Conservation (phyloP, 2,113 vertebrate species). For the Pimephales promelas region DNA sequence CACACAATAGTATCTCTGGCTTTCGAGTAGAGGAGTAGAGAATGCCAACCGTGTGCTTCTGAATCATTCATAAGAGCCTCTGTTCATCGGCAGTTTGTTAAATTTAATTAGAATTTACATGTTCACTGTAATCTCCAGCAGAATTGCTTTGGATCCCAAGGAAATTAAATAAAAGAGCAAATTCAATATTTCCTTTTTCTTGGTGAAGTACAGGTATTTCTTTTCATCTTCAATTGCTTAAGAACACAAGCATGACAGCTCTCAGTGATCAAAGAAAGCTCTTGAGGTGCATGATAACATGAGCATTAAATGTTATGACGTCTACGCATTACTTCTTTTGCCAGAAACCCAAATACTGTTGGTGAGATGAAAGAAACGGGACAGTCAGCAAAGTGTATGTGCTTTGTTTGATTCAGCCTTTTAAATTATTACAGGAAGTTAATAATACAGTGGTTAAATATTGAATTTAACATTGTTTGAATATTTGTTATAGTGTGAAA, state of each 20-base stretch:
- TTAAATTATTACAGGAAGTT: background rate
- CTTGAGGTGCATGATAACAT: conserved; percentile 13
- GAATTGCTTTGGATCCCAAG: conserved; percentile 55
- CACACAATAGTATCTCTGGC: conserved; percentile 54
- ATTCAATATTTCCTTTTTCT: conserved; percentile 48
- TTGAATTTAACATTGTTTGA: background rate
- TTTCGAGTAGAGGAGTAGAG: background rate
- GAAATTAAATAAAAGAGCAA: conserved; percentile 64
- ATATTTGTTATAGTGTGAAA: background rate
- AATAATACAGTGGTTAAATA: background rate
- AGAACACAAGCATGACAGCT: conserved; percentile 11
- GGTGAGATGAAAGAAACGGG: conserved; percentile 18
- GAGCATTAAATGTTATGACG: background rate
- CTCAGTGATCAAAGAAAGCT: conserved; percentile 22
- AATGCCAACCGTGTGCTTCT: conserved; percentile 58
- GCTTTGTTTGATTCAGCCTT: background rate
- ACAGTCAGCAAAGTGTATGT: conserved; percentile 4
- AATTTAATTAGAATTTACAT: conserved; percentile 68
- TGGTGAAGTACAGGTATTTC: conserved; percentile 50
- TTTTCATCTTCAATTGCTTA: conserved; percentile 32
- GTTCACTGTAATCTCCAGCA: conserved; percentile 43
- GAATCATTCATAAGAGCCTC: conserved; percentile 60
- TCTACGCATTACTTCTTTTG: conserved; percentile 11
- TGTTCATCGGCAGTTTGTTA: conserved; percentile 59
- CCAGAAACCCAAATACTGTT: background rate